A percentile compares a stretch with the other conserved stretches of the same genome.
Conservation (phyloP, 2,797 vertebrate genomes). For the Diplodus puntazzo region DNA sequence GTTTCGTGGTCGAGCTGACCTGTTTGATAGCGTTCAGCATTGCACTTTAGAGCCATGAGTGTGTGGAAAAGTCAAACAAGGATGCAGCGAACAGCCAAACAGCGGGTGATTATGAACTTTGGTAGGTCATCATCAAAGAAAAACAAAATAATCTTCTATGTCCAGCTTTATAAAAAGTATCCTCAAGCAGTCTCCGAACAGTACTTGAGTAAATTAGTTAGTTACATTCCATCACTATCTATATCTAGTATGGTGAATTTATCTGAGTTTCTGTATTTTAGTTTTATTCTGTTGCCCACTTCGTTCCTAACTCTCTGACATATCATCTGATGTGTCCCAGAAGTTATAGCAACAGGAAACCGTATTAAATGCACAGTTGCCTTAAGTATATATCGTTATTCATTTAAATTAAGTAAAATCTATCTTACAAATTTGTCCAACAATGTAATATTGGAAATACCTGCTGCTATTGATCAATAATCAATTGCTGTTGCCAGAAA, state of each 20-base stretch:
- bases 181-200: too few species aligned
- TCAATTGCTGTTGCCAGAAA: not conserved
- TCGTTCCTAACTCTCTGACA: too few species aligned
- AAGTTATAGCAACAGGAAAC: too few species aligned
- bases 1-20: conserved; percentile 12
- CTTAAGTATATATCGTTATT: not conserved
- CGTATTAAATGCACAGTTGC: too few species aligned
- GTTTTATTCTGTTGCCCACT: too few species aligned
- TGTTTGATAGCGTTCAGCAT: not conserved
- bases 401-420: not conserved
- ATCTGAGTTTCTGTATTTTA: too few species aligned
- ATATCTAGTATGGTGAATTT: too few species aligned
- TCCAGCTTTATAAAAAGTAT: not conserved
- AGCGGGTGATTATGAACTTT: not conserved
- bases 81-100: not conserved
- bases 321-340: too few species aligned
- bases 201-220: too few species aligned
- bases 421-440: not conserved
- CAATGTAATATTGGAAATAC: not conserved
- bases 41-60: conserved; percentile 7
- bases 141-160: not conserved
- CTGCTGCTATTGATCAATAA: conserved; percentile 6
- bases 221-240: too few species aligned
- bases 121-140: not conserved
- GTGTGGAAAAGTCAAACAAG: too few species aligned